Conservation (phyloP, 2,888 invertebrate species). For the Unio delphinus region DNA sequence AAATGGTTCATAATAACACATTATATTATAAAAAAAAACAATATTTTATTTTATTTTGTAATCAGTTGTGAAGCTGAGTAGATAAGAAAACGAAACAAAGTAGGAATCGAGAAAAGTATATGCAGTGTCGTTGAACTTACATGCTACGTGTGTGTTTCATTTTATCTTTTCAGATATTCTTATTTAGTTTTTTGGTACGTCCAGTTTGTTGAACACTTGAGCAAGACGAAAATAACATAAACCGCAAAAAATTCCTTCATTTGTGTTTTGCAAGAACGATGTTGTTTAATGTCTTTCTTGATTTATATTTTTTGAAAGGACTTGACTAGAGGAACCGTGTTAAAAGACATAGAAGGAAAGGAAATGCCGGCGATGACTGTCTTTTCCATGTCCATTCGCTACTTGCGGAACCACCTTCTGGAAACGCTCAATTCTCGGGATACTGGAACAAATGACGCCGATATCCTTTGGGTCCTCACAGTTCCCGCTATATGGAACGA, state of each 20-base stretch:
- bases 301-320: constrained; percentile 6
- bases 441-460: constrained; percentile 8
- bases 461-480: constrained; percentile 23
- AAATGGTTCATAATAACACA: too few species aligned
- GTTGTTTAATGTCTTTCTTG: neutral
- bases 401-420: constrained; percentile 16
- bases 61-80: too few species aligned
- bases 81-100: too few species aligned
- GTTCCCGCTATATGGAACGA: constrained; percentile 27
- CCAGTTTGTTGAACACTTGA: too few species aligned
- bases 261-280: neutral
- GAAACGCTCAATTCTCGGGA: constrained; percentile 8
- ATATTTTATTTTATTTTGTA: too few species aligned
- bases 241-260: neutral
- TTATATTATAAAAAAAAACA: too few species aligned
- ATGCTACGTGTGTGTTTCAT: too few species aligned
- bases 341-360: constrained; percentile 19
- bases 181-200: too few species aligned
- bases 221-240: too few species aligned
- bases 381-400: constrained; percentile 17
- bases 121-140: too few species aligned
- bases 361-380: constrained; percentile 17
- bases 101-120: too few species aligned
- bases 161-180: too few species aligned
- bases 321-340: constrained; percentile 13